phyloP scores from a whole-genome alignment of 2,113 vertebrate species.

The Ciconia stormi region DNA sequence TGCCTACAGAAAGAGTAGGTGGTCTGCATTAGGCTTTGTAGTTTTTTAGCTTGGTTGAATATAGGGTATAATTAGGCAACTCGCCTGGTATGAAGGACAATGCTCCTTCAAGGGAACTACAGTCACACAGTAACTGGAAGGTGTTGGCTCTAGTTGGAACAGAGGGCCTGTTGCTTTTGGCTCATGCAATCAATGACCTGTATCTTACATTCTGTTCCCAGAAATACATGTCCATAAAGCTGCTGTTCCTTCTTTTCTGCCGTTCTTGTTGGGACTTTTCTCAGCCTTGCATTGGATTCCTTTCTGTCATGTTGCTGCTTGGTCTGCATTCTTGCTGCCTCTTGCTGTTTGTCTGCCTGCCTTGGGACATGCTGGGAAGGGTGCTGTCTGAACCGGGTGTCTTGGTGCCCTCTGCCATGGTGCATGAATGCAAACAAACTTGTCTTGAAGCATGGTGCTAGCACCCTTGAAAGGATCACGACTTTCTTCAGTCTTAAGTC shows the following conservation, averaged over 20 bases:
- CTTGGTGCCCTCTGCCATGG: not conserved
- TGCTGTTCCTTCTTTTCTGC: conserved; percentile 1
- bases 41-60: not conserved
- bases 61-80: not conserved
- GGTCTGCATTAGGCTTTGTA: not conserved
- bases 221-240: not conserved
- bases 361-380: not conserved
- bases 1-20: not conserved
- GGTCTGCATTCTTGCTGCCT: conserved; percentile 21
- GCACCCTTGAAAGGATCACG: not conserved
- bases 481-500: not conserved
- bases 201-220: not conserved
- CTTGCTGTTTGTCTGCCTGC: conserved; percentile 45
- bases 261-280: not conserved
- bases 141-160: not conserved
- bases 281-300: not conserved
- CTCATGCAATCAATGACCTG: not conserved
- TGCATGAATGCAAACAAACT: conserved; percentile 17
- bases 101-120: not conserved
- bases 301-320: conserved; percentile 1
- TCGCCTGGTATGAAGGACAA: not conserved
- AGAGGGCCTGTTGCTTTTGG: not conserved
- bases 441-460: conserved; percentile 59
- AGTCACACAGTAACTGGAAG: not conserved
- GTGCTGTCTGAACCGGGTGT: not conserved